Evolutionary conservation across 2,113 vertebrate species (phyloP).

Genomic region (Lucifuga dentata): DNA sequence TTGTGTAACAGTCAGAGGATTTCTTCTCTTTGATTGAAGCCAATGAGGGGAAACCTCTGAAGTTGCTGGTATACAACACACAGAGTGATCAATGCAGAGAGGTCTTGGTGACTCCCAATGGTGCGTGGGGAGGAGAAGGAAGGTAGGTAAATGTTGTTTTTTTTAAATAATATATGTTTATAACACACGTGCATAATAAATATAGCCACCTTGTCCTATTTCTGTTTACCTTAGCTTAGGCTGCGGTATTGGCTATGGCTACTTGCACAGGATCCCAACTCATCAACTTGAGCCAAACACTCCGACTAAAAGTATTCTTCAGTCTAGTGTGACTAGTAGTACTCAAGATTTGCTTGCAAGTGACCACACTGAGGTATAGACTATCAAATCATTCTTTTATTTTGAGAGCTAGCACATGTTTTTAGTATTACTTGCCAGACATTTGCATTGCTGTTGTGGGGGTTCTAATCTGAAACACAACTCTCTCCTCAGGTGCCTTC

Average conservation of each 20-base stretch:
- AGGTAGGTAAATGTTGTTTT: slow-evolving; percentile 79
- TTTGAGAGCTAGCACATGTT: too few species aligned
- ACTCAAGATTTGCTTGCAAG: slow-evolving; percentile 52
- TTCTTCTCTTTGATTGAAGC: slow-evolving; percentile 94
- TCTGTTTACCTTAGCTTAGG: slow-evolving; percentile 85
- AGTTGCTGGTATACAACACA: slow-evolving; percentile 93
- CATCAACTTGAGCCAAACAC: slow-evolving; percentile 53
- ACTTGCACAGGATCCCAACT: slow-evolving; percentile 92
- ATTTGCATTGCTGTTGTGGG: neutral
- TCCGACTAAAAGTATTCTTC: slow-evolving; percentile 54
- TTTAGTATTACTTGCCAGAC: neutral
- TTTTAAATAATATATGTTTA: too few species aligned
- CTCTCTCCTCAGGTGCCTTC: slow-evolving; percentile 79
- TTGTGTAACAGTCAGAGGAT: slow-evolving; percentile 88
- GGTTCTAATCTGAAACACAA: neutral
- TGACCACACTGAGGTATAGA: slow-evolving; percentile 82
- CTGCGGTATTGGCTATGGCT: slow-evolving; percentile 94
- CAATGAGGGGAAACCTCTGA: slow-evolving; percentile 92
- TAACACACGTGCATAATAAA: too few species aligned
- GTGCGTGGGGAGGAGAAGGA: slow-evolving; percentile 96
- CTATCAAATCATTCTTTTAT: slow-evolving; percentile 1
- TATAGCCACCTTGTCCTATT: neutral
- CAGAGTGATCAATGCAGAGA: slow-evolving; percentile 90
- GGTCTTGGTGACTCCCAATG: slow-evolving; percentile 93
- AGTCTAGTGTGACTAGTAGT: slow-evolving; percentile 43